Percentiles rank a stretch among this genome's conserved stretches.
These are phyloP conservation scores for Nemurella pictetii DNA, from an alignment of 2,888 invertebrate genomes.

Conservation along the genomic window DNA sequence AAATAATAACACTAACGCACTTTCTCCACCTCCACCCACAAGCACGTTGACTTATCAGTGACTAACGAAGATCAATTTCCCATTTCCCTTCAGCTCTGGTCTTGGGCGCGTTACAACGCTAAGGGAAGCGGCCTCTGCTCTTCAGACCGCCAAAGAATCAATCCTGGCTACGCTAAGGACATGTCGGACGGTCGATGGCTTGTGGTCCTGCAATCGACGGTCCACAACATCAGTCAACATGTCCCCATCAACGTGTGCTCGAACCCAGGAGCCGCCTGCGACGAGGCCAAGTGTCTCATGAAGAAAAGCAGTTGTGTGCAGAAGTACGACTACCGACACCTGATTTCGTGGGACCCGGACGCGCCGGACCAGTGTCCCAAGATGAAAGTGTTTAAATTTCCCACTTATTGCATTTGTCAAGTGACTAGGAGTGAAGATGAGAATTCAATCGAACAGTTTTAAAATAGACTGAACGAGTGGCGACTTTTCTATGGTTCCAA, in stretches of 20 bases:
- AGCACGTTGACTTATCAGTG: too few species aligned
- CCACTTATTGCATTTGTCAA: slow-evolving; percentile 46
- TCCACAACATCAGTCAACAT: slow-evolving; percentile 43
- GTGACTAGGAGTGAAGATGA: neutral
- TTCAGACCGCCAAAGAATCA: slow-evolving; percentile 44
- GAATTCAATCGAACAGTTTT: neutral
- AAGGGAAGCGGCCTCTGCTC: slow-evolving; percentile 41
- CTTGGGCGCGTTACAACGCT: slow-evolving; percentile 38
- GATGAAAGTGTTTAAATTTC: slow-evolving; percentile 46
- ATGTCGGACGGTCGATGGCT: slow-evolving; percentile 46
- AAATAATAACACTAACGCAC: too few species aligned
- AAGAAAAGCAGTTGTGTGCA: slow-evolving; percentile 45
- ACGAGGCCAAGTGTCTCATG: slow-evolving; percentile 36
- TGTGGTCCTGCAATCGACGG: slow-evolving; percentile 46
- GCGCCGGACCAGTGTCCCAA: slow-evolving; percentile 46
- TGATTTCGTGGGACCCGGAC: slow-evolving; percentile 48
- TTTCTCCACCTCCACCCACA: too few species aligned
- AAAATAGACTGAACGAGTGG: too few species aligned
- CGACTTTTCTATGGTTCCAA: too few species aligned
- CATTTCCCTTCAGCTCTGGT: slow-evolving; percentile 34
- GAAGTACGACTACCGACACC: slow-evolving; percentile 45
- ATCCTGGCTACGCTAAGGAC: slow-evolving; percentile 47
- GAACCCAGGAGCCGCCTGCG: slow-evolving; percentile 39
- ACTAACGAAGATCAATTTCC: too few species aligned
- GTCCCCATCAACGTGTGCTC: slow-evolving; percentile 46